Percentiles rank a stretch among this genome's conserved stretches.
Evolutionary conservation across 1,140 invertebrate genomes (phyloP).

Genomic region (Caenorhabditis brenneri): DNA sequence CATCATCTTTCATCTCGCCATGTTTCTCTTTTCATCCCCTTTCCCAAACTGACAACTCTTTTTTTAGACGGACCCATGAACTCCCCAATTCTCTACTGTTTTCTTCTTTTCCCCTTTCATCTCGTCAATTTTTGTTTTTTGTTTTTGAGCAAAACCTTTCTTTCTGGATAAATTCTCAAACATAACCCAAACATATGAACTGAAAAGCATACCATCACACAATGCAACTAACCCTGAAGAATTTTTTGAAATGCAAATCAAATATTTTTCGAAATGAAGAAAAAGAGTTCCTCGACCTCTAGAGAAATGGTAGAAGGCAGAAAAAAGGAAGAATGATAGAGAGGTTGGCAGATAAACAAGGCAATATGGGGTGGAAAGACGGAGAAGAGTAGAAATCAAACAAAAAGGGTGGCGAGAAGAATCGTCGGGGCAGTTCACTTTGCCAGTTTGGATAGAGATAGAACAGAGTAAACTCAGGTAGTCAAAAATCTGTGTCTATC

Average conservation of each 20-base stretch:
- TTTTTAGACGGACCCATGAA: too few species aligned
- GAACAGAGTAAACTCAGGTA: slow-evolving; percentile 8
- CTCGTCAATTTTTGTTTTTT: too few species aligned
- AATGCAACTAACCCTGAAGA: background rate
- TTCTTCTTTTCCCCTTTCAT: too few species aligned
- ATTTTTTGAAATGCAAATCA: slow-evolving; percentile 31
- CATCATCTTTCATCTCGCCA: too few species aligned
- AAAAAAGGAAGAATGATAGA: background rate
- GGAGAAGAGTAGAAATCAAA: slow-evolving; percentile 29
- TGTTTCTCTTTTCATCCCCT: too few species aligned
- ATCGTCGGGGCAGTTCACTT: background rate
- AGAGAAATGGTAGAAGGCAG: background rate
- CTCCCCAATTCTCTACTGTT: too few species aligned
- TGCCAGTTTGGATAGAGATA: background rate
- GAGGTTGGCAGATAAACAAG: slow-evolving; percentile 5
- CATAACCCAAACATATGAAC: too few species aligned
- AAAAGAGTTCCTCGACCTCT: background rate
- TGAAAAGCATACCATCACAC: background rate
- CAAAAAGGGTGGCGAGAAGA: slow-evolving; percentile 18
- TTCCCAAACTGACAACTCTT: too few species aligned
- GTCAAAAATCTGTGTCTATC: background rate
- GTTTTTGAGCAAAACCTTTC: too few species aligned
- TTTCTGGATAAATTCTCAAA: background rate
- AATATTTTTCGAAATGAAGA: background rate
- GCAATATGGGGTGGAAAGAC: background rate